phyloP scores from a whole-genome alignment of 2,113 vertebrate species.

The Carlito syrichta region DNA sequence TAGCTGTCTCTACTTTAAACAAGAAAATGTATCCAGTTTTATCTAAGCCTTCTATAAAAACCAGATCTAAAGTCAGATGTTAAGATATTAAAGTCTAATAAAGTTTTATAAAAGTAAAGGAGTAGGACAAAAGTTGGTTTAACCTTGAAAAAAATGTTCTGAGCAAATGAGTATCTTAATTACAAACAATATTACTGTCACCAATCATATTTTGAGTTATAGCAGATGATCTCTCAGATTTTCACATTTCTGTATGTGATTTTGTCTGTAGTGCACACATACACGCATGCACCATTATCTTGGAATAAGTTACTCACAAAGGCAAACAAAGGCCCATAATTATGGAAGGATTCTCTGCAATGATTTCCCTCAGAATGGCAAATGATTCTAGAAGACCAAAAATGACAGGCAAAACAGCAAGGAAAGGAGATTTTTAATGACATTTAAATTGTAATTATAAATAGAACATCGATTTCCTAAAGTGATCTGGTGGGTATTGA shows the following conservation, averaged over 20 bases:
- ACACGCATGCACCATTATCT: neutral
- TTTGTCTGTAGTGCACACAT: neutral
- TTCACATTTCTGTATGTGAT: neutral
- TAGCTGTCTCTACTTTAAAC: neutral
- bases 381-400: neutral
- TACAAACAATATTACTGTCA: neutral
- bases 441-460: slow-evolving; percentile 46
- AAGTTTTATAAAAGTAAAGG: neutral
- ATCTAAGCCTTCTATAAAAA: neutral
- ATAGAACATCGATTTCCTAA: slow-evolving; percentile 25
- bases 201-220: neutral
- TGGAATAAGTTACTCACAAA: neutral
- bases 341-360: slow-evolving; percentile 10
- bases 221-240: neutral
- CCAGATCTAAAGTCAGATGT: neutral
- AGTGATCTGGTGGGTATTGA: slow-evolving; percentile 3
- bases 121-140: neutral
- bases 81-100: neutral
- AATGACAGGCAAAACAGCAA: neutral
- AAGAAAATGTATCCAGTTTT: neutral
- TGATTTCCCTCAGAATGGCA: neutral
- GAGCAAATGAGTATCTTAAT: neutral
- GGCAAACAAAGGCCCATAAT: neutral
- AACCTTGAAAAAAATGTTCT: neutral
- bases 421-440: neutral